Base-by-base conservation (phyloP, 2,888 invertebrate species). In the Thalpophila matura region DNA sequence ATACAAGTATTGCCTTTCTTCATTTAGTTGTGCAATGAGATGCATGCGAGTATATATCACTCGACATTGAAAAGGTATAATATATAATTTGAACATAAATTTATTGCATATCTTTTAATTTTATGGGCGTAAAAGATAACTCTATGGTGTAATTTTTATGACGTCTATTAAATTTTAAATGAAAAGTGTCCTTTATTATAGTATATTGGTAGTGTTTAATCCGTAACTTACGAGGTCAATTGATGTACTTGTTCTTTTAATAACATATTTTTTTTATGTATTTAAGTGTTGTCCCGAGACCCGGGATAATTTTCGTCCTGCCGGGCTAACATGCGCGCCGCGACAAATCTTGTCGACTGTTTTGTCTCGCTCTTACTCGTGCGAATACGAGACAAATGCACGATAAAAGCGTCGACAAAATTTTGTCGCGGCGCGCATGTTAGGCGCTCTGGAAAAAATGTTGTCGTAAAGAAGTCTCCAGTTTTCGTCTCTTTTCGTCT, bases 41-140 rank as follows among this genome's bases (percentile, higher is more conserved):
- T 66, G 54, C 54, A 38, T 51, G 29, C 20, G 0, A 51, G 18
- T 43, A 64, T 16, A 64, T 16, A 29, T 54, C n/a, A 33, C 26
- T 33, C 43, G 69, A 51, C 64, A 72, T 73, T 76, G 76, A 73
- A 56, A 56, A 49, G 54, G 57, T 56, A 65, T 33, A 33, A 33
- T 33, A 14, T 70, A 56, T 53, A 60, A 65, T 66, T 56, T 40
- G 49, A 47, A 27, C 2, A 18, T 53, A 20, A 49, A 61, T 46
- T 56, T 50, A 71, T 61, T 56, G 51, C 47, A 22, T 65, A 35
- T 45, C 3, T 68, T 37, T 57, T 53, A 37, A 58, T 50, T 31
- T 27, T 65, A 54, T 54, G 59, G 33, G 16, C 46, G 45, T 40
- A 9, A 16, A 16, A 49, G 22, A 24, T 47, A 26, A 31, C n/a